Evolutionary conservation across 2,113 vertebrate genomes (phyloP).

Genomic region (Oreotrochilus melanogaster): DNA sequence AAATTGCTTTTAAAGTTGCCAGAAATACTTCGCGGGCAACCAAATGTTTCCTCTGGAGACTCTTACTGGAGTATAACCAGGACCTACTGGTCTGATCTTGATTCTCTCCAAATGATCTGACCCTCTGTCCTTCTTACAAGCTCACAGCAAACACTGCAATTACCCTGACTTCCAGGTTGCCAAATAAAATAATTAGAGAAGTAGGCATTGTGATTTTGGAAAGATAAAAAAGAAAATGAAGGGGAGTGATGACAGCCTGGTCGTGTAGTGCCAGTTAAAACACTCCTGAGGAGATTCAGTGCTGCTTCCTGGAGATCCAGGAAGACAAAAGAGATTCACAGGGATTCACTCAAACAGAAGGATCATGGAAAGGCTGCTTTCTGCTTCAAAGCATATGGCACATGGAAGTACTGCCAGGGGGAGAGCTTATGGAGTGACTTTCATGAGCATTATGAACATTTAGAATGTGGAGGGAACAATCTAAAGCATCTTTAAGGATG

Average conservation of each 20-base stretch:
- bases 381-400: not conserved
- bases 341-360: not conserved
- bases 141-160: not conserved
- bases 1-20: not conserved
- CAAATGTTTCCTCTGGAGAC: not conserved
- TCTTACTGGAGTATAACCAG: not conserved
- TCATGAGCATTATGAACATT: not conserved
- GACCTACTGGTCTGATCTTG: not conserved
- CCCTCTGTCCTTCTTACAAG: not conserved
- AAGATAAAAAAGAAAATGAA: constrained; percentile 12
- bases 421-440: not conserved
- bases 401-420: not conserved
- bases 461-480: not conserved
- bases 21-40: not conserved
- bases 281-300: not conserved
- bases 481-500: not conserved
- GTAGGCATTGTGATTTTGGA: constrained; percentile 43
- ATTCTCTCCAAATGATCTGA: not conserved
- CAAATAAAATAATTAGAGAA: constrained; percentile 54
- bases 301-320: not conserved
- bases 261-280: constrained; percentile 31
- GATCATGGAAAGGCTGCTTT: not conserved
- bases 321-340: not conserved
- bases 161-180: constrained; percentile 18
- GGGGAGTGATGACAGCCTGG: constrained; percentile 25